Evolutionary conservation across 2,797 vertebrate genomes (phyloP).

Genomic region (Enteromius paludinosus): DNA sequence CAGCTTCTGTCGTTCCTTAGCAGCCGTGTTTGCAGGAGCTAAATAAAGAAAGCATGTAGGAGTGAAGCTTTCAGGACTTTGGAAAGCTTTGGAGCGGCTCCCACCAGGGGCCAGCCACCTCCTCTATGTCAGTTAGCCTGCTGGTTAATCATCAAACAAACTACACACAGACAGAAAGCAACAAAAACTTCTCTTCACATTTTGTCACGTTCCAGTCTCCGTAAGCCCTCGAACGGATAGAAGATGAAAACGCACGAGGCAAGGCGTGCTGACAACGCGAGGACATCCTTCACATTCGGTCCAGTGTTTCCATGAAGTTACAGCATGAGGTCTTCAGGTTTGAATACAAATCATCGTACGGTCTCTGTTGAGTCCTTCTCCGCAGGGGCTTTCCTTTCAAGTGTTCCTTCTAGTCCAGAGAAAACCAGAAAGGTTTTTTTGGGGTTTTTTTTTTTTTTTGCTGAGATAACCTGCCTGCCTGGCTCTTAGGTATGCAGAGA

Average conservation of each 20-base stretch:
- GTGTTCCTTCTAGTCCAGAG: conserved; percentile 45
- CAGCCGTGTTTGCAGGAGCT: conserved; percentile 56
- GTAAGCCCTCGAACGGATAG: conserved; percentile 41
- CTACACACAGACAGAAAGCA: conserved; percentile 57
- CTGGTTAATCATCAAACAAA: conserved; percentile 64
- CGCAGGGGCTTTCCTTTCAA: conserved; percentile 52
- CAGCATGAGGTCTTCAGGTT: conserved; percentile 52
- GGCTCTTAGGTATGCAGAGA: conserved; percentile 43
- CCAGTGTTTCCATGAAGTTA: conserved; percentile 52
- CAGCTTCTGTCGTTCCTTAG: conserved; percentile 32
- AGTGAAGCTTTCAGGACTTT: conserved; percentile 62
- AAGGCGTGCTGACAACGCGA: conserved; percentile 41
- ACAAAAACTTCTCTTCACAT: conserved; percentile 52
- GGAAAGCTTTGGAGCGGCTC: conserved; percentile 62
- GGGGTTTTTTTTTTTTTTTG: conserved; percentile 35
- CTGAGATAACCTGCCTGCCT: conserved; percentile 48
- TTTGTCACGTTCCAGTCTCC: conserved; percentile 58
- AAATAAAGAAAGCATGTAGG: conserved; percentile 65
- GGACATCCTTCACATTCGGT: conserved; percentile 49
- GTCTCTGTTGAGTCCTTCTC: conserved; percentile 52
- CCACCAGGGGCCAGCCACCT: conserved; percentile 66
- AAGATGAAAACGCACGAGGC: conserved; percentile 53
- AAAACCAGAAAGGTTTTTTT: conserved; percentile 44
- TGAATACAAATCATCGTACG: conserved; percentile 54
- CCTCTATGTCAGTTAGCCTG: conserved; percentile 63